A percentile compares a stretch with the other conserved stretches of the same genome.
Conservation (phyloP, 2,888 invertebrate species). For the Melipona beecheii region DNA sequence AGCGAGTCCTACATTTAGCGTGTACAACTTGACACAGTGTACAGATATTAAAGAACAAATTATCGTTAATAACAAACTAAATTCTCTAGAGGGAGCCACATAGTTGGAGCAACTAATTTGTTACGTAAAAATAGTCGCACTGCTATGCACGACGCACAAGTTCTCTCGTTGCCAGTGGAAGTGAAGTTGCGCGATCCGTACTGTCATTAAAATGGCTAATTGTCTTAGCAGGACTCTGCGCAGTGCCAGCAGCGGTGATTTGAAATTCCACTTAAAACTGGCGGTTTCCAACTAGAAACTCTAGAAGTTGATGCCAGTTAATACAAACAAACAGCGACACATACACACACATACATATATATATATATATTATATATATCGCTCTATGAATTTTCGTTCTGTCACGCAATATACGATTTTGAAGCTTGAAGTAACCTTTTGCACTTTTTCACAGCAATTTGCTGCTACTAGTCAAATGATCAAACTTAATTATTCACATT, state of each 20-base stretch:
- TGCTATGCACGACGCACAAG: not conserved
- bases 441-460: too few relatives aligned
- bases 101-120: too few relatives aligned
- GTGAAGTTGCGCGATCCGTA: not conserved
- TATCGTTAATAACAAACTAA: too few relatives aligned
- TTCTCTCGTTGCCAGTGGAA: not conserved
- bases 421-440: not conserved
- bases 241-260: not conserved
- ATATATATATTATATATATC: too few relatives aligned
- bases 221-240: not conserved
- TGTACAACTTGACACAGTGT: not conserved
- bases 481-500: too few relatives aligned
- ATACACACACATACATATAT: not conserved
- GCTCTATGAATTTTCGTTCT: not conserved
- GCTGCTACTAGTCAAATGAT: too few relatives aligned
- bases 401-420: not conserved
- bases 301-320: not conserved
- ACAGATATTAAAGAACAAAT: not conserved
- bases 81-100: too few relatives aligned
- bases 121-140: too few relatives aligned
- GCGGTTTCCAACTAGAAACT: not conserved
- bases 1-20: not conserved
- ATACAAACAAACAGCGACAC: not conserved
- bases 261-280: constrained; percentile 3
- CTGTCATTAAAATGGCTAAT: not conserved